A percentile compares a stretch with the other conserved stretches of the same genome.
Conservation (phyloP, 37 sponge, comb jelly and placozoan genomes). For the Chondrosia reniformis region DNA sequence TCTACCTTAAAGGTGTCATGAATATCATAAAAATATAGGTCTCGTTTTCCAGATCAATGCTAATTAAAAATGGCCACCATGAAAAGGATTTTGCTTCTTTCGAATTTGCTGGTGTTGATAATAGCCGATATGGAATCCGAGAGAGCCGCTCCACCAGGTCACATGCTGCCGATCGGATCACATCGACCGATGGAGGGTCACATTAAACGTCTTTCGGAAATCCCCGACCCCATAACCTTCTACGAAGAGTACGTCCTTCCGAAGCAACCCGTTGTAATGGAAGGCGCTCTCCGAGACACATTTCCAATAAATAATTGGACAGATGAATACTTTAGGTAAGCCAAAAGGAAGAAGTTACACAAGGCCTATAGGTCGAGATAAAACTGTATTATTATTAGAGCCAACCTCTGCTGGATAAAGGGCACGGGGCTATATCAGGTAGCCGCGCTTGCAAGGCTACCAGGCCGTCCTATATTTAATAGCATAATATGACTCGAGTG, state of each 20-base stretch:
- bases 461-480: no score
- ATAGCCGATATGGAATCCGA: no score
- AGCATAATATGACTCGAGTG: no score
- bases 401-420: neutral
- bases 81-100: no score
- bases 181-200: slow-evolving; percentile 49
- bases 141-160: slow-evolving; percentile 37
- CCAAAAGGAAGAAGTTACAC: neutral
- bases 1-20: no score
- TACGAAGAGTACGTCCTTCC: slow-evolving; percentile 37
- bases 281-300: slow-evolving; percentile 25
- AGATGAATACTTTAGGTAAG: slow-evolving; percentile 63
- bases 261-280: slow-evolving; percentile 42
- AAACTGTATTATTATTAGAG: slow-evolving; percentile 8
- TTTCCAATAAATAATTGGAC: slow-evolving; percentile 35
- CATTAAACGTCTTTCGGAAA: slow-evolving; percentile 21
- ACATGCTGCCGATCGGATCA: slow-evolving; percentile 77
- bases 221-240: slow-evolving; percentile 40
- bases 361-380: no score
- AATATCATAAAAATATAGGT: no score
- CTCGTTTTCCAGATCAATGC: no score
- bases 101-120: no score
- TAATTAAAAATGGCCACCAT: no score
- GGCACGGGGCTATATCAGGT: no score
- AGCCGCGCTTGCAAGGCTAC: no score